phyloP scores from a whole-genome alignment of 2,113 vertebrate species.

The Syngnathus typhle region DNA sequence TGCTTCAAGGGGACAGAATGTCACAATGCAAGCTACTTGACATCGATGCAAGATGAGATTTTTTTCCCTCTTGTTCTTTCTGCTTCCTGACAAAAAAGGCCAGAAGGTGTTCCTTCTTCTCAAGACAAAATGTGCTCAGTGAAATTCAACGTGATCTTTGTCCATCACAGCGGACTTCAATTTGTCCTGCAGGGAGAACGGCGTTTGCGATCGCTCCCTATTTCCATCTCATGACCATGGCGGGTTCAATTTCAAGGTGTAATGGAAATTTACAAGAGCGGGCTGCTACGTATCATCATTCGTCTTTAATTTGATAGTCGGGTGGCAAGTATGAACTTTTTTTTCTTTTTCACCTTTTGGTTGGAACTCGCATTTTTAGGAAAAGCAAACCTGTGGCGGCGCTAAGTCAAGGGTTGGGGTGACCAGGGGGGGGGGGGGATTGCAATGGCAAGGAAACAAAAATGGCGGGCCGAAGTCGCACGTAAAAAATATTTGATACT shows the following conservation, averaged over 20 bases:
- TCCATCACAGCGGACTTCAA: constrained; percentile 54
- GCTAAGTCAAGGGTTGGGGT: too few species aligned
- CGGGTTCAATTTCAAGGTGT: background rate
- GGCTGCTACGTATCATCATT: background rate
- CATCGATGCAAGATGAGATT: constrained; percentile 15
- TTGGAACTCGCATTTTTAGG: too few species aligned
- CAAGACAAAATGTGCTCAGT: constrained; percentile 21
- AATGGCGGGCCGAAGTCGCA: too few species aligned
- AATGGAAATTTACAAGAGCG: background rate
- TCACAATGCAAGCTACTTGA: constrained; percentile 33
- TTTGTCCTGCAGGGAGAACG: constrained; percentile 33
- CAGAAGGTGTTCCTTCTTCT: constrained; percentile 28
- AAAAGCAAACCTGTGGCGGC: too few species aligned
- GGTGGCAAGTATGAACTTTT: too few species aligned
- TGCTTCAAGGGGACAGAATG: background rate
- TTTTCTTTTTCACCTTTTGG: too few species aligned
- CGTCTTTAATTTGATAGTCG: too few species aligned
- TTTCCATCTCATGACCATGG: background rate
- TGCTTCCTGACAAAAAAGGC: constrained; percentile 24
- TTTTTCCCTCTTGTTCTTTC: constrained; percentile 8
- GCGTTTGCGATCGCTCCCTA: background rate
- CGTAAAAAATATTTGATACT: too few species aligned
- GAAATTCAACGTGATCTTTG: constrained; percentile 44
- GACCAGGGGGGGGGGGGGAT: too few species aligned
- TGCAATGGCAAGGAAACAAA: too few species aligned